These are phyloP conservation scores for Dendroctonus valens DNA, from an alignment of 1,140 invertebrate species.

Conservation along the genomic window DNA sequence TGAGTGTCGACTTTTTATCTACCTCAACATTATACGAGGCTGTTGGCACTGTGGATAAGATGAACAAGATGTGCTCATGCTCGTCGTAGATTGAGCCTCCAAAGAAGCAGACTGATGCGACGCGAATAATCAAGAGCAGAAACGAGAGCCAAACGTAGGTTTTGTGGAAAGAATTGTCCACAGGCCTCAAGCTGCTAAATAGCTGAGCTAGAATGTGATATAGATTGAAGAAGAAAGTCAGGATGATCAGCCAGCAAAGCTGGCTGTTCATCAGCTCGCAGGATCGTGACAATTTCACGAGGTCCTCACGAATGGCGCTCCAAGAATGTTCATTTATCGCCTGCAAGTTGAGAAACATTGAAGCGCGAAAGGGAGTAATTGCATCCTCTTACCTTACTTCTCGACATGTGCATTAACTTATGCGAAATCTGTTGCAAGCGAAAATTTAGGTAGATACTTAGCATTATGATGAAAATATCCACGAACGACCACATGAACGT, in stretches of 20 bases:
- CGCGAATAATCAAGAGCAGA: constrained; percentile 56
- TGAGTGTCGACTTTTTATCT: neutral
- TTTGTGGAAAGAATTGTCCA: constrained; percentile 21
- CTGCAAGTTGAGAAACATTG: constrained; percentile 40
- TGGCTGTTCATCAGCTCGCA: constrained; percentile 58
- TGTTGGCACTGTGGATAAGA: constrained; percentile 43
- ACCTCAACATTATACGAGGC: constrained; percentile 38
- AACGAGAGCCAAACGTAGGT: constrained; percentile 63
- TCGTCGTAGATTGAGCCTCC: constrained; percentile 60
- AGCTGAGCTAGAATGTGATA: constrained; percentile 73
- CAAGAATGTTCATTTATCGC: constrained; percentile 57
- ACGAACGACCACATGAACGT: constrained; percentile 35
- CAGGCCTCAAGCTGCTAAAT: constrained; percentile 56
- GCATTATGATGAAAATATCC: constrained; percentile 36
- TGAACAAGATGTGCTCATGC: constrained; percentile 54
- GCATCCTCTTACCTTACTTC: constrained; percentile 7
- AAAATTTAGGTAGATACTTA: constrained; percentile 29
- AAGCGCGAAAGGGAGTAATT: constrained; percentile 12
- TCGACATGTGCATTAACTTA: constrained; percentile 13
- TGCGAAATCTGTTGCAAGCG: constrained; percentile 32
- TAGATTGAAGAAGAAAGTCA: constrained; percentile 68
- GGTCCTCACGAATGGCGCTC: constrained; percentile 58
- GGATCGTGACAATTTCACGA: constrained; percentile 57
- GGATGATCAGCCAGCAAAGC: constrained; percentile 59
- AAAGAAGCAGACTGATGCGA: constrained; percentile 56